phyloP scores from a whole-genome alignment of 1,140 invertebrate genomes.

The Grapholita molesta region DNA sequence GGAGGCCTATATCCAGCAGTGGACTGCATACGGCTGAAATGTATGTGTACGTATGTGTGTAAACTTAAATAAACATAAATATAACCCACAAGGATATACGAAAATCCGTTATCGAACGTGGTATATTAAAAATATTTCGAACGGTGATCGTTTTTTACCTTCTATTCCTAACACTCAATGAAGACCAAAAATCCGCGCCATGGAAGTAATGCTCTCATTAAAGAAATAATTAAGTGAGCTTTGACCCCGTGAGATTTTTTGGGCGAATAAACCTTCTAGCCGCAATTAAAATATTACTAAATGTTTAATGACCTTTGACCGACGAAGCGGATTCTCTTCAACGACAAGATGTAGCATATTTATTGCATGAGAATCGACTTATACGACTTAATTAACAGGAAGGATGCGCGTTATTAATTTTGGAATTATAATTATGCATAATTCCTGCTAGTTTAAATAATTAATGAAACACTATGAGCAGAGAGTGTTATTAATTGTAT shows the following conservation, averaged over 20 bases:
- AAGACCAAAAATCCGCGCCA: too few species aligned
- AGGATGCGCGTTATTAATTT: background rate
- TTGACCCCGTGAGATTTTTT: conserved; percentile 3
- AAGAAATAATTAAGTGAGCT: conserved; percentile 3
- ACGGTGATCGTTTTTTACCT: too few species aligned
- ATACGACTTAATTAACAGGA: background rate
- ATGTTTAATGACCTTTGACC: background rate
- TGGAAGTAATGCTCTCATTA: background rate
- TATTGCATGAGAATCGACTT: background rate
- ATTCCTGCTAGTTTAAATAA: background rate
- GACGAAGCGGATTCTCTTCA: background rate
- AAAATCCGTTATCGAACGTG: too few species aligned
- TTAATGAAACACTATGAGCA: too few species aligned
- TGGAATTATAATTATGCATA: background rate
- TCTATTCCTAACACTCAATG: too few species aligned
- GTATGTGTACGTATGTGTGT: too few species aligned
- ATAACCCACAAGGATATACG: too few species aligned
- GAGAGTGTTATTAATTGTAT: too few species aligned
- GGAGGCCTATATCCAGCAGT: too few species aligned
- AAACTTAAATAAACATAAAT: too few species aligned
- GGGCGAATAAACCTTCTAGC: background rate
- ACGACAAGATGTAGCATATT: background rate
- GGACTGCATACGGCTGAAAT: too few species aligned
- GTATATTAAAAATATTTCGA: too few species aligned
- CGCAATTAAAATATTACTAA: background rate